These are phyloP conservation scores for Tangachromis dhanisi DNA, from an alignment of 2,113 vertebrate species.

Conservation along the genomic window DNA sequence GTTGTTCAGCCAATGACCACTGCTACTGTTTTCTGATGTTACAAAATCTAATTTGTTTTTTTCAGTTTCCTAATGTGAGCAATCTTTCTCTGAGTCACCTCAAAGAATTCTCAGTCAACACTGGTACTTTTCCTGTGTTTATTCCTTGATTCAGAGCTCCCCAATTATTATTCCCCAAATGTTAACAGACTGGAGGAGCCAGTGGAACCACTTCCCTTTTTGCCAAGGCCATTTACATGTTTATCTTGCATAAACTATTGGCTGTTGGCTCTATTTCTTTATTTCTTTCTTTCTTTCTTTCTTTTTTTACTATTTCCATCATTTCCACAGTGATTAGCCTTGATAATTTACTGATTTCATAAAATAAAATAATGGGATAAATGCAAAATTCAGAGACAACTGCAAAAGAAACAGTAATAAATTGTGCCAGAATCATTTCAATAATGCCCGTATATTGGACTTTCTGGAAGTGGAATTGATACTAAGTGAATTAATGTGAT, in stretches of 20 bases:
- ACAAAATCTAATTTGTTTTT: neutral
- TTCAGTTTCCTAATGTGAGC: neutral
- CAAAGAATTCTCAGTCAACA: neutral
- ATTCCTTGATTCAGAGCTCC: neutral
- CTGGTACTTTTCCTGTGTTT: neutral
- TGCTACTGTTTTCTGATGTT: neutral
- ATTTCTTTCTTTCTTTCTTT: rapidly evolving
- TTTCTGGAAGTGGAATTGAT: neutral
- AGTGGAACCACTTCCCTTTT: neutral
- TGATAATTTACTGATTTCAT: neutral
- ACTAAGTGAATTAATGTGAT: neutral
- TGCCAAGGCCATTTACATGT: neutral
- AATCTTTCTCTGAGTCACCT: neutral
- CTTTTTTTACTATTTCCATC: neutral
- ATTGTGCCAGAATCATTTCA: neutral
- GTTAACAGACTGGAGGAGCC: neutral
- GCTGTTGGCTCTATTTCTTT: neutral
- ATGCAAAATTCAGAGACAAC: neutral
- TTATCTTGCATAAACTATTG: neutral
- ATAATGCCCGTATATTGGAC: neutral
- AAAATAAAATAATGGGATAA: neutral
- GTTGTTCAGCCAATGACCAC: neutral
- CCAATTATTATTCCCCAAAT: neutral
- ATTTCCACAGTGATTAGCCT: neutral
- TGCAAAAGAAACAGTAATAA: neutral